These are phyloP conservation scores for Callopanchax toddi DNA, from an alignment of 2,113 vertebrate genomes.

Conservation along the genomic window DNA sequence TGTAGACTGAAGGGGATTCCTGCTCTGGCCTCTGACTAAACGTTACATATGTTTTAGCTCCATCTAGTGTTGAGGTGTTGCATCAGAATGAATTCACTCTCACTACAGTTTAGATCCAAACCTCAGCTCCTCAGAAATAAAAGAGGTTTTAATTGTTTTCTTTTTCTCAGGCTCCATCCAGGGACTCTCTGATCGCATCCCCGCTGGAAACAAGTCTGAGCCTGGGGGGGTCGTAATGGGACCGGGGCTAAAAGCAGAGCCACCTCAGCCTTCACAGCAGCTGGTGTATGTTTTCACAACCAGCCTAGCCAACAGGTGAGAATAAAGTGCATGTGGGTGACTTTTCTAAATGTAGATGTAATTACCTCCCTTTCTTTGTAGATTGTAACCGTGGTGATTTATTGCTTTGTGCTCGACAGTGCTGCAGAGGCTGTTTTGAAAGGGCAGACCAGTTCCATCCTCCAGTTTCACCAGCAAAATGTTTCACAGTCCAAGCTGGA, in stretches of 20 bases:
- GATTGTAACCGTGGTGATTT: not conserved
- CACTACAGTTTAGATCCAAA: not conserved
- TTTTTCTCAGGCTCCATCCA: slow-evolving; percentile 77
- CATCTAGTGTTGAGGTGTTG: slow-evolving; percentile 63
- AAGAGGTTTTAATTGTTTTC: not conserved
- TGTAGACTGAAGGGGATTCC: not conserved
- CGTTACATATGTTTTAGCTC: slow-evolving; percentile 57
- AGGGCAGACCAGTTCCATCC: slow-evolving; percentile 92
- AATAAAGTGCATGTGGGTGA: not conserved
- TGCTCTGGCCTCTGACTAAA: not conserved
- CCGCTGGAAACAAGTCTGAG: slow-evolving; percentile 81
- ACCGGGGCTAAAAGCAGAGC: slow-evolving; percentile 79
- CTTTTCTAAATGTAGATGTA: not conserved
- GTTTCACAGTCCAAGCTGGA: slow-evolving; percentile 90
- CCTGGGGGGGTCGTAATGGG: slow-evolving; percentile 74
- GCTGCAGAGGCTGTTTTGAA: slow-evolving; percentile 95
- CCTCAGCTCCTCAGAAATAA: not conserved
- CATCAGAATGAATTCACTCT: not conserved
- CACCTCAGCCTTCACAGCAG: slow-evolving; percentile 83
- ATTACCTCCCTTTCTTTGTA: not conserved
- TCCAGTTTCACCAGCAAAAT: slow-evolving; percentile 96
- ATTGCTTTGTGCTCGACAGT: slow-evolving; percentile 72
- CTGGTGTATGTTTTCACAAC: slow-evolving; percentile 97
- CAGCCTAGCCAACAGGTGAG: slow-evolving; percentile 95
- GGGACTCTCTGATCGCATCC: slow-evolving; percentile 84